Conservation (phyloP, 2,797 vertebrate species). For the Acestrorhynchus altus region DNA sequence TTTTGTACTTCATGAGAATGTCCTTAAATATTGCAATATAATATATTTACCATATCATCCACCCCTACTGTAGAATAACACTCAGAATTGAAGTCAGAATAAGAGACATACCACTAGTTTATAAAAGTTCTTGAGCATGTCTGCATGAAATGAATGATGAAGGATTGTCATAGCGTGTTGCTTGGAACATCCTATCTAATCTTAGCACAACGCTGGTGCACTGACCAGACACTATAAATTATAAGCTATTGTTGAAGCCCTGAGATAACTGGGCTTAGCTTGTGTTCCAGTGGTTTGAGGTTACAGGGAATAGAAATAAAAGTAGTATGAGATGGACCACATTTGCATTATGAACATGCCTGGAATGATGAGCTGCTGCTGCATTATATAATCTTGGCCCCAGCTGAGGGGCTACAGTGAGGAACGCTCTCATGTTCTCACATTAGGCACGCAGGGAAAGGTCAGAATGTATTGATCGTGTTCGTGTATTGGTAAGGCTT, state of each 20-base stretch:
- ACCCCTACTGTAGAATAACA: no score
- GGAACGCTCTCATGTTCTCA: constrained; percentile 33
- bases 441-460: constrained; percentile 63
- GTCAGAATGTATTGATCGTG: constrained; percentile 73
- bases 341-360: constrained; percentile 45
- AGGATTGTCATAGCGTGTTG: constrained; percentile 11
- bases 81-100: no score
- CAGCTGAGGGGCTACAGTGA: constrained; percentile 29
- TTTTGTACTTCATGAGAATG: no score
- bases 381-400: constrained; percentile 44
- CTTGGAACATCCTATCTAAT: constrained; percentile 22
- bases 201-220: not conserved
- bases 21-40: no score
- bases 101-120: not conserved
- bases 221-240: constrained; percentile 8
- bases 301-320: constrained; percentile 28
- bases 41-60: no score
- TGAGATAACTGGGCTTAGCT: not conserved
- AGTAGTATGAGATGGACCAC: constrained; percentile 15
- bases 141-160: not conserved
- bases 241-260: not conserved
- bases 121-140: not conserved
- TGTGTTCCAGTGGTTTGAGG: constrained; percentile 8
- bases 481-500: constrained; percentile 71
- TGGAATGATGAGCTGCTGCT: constrained; percentile 31